Percentiles rank a stretch among this genome's conserved stretches.
phyloP scores from a whole-genome alignment of 2,888 invertebrate species.

The Ichneumoninae sp. region DNA sequence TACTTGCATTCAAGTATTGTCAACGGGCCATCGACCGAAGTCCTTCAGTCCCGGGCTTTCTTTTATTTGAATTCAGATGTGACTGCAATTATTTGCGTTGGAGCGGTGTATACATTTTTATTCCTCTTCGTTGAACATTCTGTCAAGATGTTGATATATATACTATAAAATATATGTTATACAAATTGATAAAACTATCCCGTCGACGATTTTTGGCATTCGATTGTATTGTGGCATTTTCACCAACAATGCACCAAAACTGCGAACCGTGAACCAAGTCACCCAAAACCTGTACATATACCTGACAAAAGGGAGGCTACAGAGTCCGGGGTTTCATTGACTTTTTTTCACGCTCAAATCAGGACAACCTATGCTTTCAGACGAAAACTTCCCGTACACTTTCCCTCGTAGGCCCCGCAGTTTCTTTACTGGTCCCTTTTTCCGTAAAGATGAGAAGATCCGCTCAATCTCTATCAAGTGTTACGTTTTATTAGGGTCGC shows the following conservation, averaged over 20 bases:
- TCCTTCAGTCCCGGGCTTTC: too few species aligned
- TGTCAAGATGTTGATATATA: too few species aligned
- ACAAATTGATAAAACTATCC: background rate
- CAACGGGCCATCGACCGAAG: too few species aligned
- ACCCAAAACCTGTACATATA: background rate
- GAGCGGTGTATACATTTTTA: background rate
- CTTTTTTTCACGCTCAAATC: background rate
- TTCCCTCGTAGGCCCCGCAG: background rate
- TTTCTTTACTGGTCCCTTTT: background rate
- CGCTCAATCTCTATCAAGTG: conserved; percentile 15
- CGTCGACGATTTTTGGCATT: background rate
- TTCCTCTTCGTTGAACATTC: too few species aligned
- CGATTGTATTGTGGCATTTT: background rate
- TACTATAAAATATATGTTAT: background rate
- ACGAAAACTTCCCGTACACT: background rate
- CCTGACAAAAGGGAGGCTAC: background rate
- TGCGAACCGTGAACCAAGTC: background rate
- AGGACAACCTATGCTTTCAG: background rate
- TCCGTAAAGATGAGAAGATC: conserved; percentile 6
- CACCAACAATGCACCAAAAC: background rate
- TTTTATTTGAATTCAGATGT: too few species aligned
- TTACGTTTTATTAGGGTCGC: conserved; percentile 19
- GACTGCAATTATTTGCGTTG: too few species aligned
- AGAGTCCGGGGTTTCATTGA: background rate
- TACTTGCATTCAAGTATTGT: too few species aligned